Base-by-base conservation (phyloP, 1,140 invertebrate genomes). In the Pemphigus obesinymphae region DNA sequence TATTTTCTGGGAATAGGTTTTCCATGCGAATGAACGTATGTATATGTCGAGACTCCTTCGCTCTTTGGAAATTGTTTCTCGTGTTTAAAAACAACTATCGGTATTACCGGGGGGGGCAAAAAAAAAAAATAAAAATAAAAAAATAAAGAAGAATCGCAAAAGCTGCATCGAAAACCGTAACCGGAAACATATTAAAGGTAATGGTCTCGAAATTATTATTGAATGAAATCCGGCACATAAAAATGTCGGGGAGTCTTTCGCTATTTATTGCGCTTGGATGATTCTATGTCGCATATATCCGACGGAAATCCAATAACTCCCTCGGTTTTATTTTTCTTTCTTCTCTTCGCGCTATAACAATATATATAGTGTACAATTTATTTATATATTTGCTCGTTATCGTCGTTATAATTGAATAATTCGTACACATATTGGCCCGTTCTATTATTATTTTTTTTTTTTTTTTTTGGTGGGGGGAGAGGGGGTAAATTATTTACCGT, bases 151-250 rank as follows among this genome's bases (percentile, higher is more conserved):
- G n/a, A n/a, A n/a, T n/a, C 63, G 34, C n/a, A 66, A 34, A 45
- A 70, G 68, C 70, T 31, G 34, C 76, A 37, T 63, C 55, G 76
- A 80, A 61, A 80, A 80, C 76, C 76, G 53, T 80, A 80, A 80
- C 76, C 76, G 76, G 76, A 80, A 80, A 80, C 76, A 63, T 80
- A 80, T 80, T 80, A 80, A 80, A 80, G 76, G 76, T 80, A 80
- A 80, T 80, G 76, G 76, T 80, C 76, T 80, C 76, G 76, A 80
- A 80, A 80, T 80, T 61, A 63, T 80, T 80, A 80, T 80, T 66
- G 82, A 58, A 80, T 83, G 45, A 76, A 81, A 81, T 83, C 82
- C 75, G 76, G 61, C 45, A 50, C 75, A 68, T 76, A 76, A 83
- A 83, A 76, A 83, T 37, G 76, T 78, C 43, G 61, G 82, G 63